Conservation (phyloP, 2,797 vertebrate species). For the Myripristis murdjan region DNA sequence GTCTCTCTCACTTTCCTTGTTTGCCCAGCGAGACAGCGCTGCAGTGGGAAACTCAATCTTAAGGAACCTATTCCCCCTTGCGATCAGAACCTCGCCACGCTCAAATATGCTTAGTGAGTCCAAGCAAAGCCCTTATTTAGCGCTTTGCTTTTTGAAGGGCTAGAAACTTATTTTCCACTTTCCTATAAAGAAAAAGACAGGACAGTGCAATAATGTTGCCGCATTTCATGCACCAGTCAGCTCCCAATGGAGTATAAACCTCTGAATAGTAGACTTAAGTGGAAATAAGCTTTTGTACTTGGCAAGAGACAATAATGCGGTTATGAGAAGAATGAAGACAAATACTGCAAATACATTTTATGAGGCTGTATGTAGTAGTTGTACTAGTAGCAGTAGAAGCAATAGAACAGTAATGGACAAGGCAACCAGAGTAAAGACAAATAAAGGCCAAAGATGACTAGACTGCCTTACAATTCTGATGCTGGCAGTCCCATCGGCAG, state of each 20-base stretch:
- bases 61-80: constrained; percentile 56
- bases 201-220: constrained; percentile 63
- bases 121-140: constrained; percentile 72
- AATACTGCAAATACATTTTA: constrained; percentile 10
- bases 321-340: constrained; percentile 12
- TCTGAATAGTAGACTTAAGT: constrained; percentile 64
- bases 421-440: too few species aligned
- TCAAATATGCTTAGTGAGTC: constrained; percentile 78
- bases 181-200: constrained; percentile 62
- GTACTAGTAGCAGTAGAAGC: too few species aligned
- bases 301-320: constrained; percentile 7
- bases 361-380: not conserved
- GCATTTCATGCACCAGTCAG: constrained; percentile 74
- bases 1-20: not conserved
- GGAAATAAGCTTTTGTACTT: constrained; percentile 42
- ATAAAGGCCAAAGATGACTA: too few species aligned
- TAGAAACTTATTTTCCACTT: constrained; percentile 53
- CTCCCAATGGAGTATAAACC: constrained; percentile 62
- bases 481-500: too few species aligned
- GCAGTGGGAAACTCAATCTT: constrained; percentile 53
- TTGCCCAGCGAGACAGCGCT: constrained; percentile 39
- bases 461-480: too few species aligned
- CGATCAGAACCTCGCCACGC: constrained; percentile 62
- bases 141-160: constrained; percentile 52
- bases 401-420: too few species aligned